Conservation (phyloP, 2,888 invertebrate genomes). For the Zelleria hepariella region DNA sequence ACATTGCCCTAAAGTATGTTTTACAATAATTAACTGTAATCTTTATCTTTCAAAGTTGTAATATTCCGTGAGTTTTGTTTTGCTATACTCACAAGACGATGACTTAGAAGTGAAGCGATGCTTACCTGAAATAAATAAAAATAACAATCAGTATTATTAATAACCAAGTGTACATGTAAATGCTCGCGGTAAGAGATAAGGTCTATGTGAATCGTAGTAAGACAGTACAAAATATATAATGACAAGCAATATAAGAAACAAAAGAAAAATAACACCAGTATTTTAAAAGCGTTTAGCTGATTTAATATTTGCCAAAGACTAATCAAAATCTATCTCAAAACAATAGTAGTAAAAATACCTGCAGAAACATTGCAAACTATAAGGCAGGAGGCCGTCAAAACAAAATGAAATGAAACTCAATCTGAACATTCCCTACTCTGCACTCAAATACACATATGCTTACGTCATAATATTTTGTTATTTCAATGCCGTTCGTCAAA, state of each 20-base stretch:
- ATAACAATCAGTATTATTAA: background rate
- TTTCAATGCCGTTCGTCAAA: no score
- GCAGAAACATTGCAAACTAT: background rate
- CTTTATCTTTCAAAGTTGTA: no score
- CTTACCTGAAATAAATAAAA: background rate
- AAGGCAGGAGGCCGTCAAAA: background rate
- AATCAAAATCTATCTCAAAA: background rate
- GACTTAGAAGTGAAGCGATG: background rate
- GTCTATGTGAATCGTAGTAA: background rate
- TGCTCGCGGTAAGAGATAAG: no score
- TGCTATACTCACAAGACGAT: background rate
- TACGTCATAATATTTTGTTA: no score
- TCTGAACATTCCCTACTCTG: background rate
- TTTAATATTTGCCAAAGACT: background rate
- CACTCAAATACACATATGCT: background rate
- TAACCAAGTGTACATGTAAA: no score
- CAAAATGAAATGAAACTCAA: background rate
- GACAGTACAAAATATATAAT: background rate
- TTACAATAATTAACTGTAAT: no score
- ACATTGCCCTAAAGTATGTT: no score
- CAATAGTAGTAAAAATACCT: background rate
- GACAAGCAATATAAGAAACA: no score
- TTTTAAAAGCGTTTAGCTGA: no score
- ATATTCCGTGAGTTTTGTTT: background rate
- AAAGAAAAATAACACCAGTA: no score